phyloP scores from a whole-genome alignment of 2,888 invertebrate species.

The Liposcelis brunnea region DNA sequence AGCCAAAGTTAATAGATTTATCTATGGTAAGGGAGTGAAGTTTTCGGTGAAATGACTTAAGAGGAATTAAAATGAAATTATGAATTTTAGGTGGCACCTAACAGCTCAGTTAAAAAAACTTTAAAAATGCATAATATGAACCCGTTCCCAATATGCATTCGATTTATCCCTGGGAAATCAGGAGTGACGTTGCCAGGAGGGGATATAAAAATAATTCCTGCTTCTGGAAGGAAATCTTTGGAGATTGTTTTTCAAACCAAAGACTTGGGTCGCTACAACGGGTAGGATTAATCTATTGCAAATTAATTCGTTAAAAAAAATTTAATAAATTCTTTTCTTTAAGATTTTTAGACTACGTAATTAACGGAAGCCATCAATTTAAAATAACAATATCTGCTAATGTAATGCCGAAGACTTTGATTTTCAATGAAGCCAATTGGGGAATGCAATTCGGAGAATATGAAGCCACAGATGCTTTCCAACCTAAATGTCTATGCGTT shows the following conservation, averaged over 20 bases:
- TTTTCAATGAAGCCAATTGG: slow-evolving; percentile 17
- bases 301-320: too few relatives aligned
- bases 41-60: background rate
- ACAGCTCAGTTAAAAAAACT: slow-evolving; percentile 14
- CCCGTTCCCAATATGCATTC: background rate
- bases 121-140: slow-evolving; percentile 1
- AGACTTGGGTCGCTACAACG: slow-evolving; percentile 14
- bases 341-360: slow-evolving; percentile 22
- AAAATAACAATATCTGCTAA: slow-evolving; percentile 27
- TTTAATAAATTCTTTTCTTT: too few relatives aligned
- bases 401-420: slow-evolving; percentile 25
- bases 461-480: slow-evolving; percentile 26
- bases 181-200: slow-evolving; percentile 17
- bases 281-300: slow-evolving; percentile 10
- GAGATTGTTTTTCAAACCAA: slow-evolving; percentile 12
- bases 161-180: slow-evolving; percentile 13
- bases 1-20: slow-evolving; percentile 23
- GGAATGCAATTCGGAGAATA: slow-evolving; percentile 24
- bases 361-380: slow-evolving; percentile 28
- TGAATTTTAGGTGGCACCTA: slow-evolving; percentile 20
- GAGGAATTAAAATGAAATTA: background rate
- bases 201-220: slow-evolving; percentile 16
- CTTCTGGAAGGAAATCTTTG: slow-evolving; percentile 13
- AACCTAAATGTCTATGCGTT: slow-evolving; percentile 17
- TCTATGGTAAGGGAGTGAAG: slow-evolving; percentile 19